phyloP scores from a whole-genome alignment of 2,113 vertebrate genomes.

The Larimichthys crocea region DNA sequence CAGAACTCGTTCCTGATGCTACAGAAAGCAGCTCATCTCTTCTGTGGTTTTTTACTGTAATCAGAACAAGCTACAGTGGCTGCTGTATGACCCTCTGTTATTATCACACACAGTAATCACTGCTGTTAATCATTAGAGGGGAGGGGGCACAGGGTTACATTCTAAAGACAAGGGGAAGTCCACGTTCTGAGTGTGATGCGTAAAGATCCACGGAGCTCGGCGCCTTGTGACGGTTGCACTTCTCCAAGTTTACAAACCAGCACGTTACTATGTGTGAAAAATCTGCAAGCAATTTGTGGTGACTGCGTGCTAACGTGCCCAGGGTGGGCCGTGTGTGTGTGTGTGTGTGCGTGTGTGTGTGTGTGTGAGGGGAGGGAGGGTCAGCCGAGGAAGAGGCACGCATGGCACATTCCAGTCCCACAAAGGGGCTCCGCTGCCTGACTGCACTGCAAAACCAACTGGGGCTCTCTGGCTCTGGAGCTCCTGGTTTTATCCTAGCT shows the following conservation, averaged over 20 bases:
- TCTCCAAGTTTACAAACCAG: constrained; percentile 83
- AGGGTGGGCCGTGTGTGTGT: constrained; percentile 40
- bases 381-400: constrained; percentile 68
- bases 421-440: constrained; percentile 57
- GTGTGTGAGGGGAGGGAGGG: constrained; percentile 8
- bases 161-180: constrained; percentile 6
- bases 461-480: constrained; percentile 19
- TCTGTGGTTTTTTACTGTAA: constrained; percentile 35
- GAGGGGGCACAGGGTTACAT: not conserved
- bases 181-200: constrained; percentile 42
- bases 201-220: constrained; percentile 64
- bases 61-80: constrained; percentile 28
- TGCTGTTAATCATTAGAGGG: constrained; percentile 57
- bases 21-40: not conserved
- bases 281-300: constrained; percentile 87
- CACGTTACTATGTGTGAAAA: constrained; percentile 87
- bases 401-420: constrained; percentile 74
- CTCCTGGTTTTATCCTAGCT: not conserved
- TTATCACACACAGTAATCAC: constrained; percentile 39
- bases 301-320: constrained; percentile 76
- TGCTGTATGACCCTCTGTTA: constrained; percentile 26
- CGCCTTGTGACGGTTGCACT: constrained; percentile 74
- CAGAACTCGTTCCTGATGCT: not conserved
- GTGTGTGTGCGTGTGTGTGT: not conserved
- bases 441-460: constrained; percentile 33